Evolutionary conservation across 1,140 invertebrate genomes (phyloP).

Genomic region (Drosophila melanogaster): Release_6_plus_ISO1_MT NT_037436.4:18563501-18564000

Average conservation of each 20-base stretch:
- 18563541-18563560: background rate
- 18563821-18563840: conserved; percentile 29
- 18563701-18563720: conserved; percentile 43
- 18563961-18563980: conserved; percentile 29
- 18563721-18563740: conserved; percentile 43
- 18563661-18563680: conserved; percentile 19
- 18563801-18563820: conserved; percentile 22
- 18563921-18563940: conserved; percentile 52
- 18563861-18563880: conserved; percentile 21
- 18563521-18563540: conserved; percentile 29
- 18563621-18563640: conserved; percentile 56
- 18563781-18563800: background rate
- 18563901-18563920: conserved; percentile 39
- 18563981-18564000: conserved; percentile 14
- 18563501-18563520: background rate
- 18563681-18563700: conserved; percentile 57
- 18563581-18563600: conserved; percentile 29
- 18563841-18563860: conserved; percentile 28
- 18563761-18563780: conserved; percentile 47
- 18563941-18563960: conserved; percentile 1
- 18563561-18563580: background rate
- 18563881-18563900: conserved; percentile 46
- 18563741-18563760: conserved; percentile 81
- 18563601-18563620: conserved; percentile 40
- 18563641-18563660: conserved; percentile 46